These are phyloP conservation scores for Circaetus cinerascens DNA, from an alignment of 2,113 vertebrate genomes.

Conservation along the genomic window DNA sequence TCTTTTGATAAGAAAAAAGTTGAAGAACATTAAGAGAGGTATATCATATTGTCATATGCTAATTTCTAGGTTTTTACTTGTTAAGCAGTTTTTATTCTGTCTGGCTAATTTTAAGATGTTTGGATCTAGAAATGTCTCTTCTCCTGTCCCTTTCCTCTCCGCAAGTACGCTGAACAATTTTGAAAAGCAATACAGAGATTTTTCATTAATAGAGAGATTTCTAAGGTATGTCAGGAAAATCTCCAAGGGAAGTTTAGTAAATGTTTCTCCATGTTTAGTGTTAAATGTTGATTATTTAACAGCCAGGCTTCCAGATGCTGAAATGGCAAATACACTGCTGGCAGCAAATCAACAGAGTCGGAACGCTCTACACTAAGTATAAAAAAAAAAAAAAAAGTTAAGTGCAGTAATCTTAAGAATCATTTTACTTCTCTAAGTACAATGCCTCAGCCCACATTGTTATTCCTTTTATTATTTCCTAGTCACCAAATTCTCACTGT, in stretches of 20 bases:
- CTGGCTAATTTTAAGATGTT: background rate
- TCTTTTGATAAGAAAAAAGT: background rate
- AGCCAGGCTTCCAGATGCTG: constrained; percentile 27
- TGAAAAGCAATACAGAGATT: background rate
- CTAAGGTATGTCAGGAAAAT: background rate
- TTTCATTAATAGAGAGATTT: constrained; percentile 1
- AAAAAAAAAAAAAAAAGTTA: background rate
- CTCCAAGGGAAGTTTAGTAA: background rate
- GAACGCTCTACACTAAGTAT: background rate
- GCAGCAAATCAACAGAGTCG: background rate
- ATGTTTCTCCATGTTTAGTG: constrained; percentile 18
- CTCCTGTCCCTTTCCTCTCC: background rate
- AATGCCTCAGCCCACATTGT: background rate
- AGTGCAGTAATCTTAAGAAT: background rate
- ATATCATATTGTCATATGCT: background rate
- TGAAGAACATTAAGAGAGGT: background rate
- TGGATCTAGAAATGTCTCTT: background rate
- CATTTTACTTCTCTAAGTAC: background rate
- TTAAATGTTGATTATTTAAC: constrained; percentile 44
- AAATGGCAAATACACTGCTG: background rate
- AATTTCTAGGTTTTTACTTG: background rate
- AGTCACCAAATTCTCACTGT: background rate
- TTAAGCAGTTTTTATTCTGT: background rate
- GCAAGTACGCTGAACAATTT: background rate
- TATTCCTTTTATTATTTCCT: background rate